Evolutionary conservation across 1,140 invertebrate genomes (phyloP).

Genomic region (Schlechtendalia chinensis): DNA sequence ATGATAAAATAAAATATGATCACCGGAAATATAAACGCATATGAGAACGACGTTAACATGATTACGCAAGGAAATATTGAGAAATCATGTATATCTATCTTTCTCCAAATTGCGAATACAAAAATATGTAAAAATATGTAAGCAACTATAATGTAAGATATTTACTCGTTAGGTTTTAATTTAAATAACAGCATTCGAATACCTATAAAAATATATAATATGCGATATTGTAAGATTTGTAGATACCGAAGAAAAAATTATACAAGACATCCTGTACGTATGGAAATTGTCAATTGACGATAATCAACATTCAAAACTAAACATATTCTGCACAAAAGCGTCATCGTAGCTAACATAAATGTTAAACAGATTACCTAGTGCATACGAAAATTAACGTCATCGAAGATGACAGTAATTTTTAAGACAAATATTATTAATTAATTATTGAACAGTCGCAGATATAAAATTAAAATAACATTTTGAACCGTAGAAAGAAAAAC

Average conservation of each 20-base stretch:
- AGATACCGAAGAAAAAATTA: constrained; percentile 6
- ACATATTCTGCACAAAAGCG: no score
- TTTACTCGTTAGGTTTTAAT: not conserved
- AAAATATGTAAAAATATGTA: constrained; percentile 34
- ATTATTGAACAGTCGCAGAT: not conserved
- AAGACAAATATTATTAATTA: not conserved
- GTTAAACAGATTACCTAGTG: no score
- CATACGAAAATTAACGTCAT: not conserved
- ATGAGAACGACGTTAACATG: not conserved
- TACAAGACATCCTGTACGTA: not conserved
- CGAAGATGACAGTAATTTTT: not conserved
- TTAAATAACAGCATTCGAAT: not conserved
- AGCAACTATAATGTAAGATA: not conserved
- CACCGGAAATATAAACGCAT: not conserved
- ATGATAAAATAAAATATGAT: no score
- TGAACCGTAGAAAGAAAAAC: not conserved
- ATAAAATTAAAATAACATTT: not conserved
- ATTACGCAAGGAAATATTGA: not conserved
- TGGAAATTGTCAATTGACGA: not conserved
- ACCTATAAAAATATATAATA: not conserved
- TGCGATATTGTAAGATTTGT: not conserved
- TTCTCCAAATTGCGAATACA: constrained; percentile 5
- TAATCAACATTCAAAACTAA: not conserved
- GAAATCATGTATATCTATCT: not conserved
- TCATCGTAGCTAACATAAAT: no score